phyloP scores from a whole-genome alignment of 2,888 invertebrate genomes.

The Drosophila kambysellisi region DNA sequence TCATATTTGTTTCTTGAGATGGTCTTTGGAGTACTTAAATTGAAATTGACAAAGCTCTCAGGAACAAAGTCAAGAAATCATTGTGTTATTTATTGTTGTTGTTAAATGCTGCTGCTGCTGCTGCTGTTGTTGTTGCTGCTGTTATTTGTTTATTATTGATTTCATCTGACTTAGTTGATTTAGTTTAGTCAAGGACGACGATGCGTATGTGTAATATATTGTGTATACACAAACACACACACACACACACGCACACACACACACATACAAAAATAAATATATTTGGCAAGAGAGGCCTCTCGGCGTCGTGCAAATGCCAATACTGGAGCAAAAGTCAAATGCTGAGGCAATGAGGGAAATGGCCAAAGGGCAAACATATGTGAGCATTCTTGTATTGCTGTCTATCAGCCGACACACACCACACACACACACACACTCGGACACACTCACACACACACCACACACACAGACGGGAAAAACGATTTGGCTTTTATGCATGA shows the following conservation, averaged over 20 bases:
- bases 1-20: not conserved
- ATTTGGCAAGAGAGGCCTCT: conserved; percentile 6
- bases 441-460: conserved; percentile 5
- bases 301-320: conserved; percentile 46
- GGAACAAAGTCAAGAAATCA: not conserved
- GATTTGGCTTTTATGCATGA: conserved; percentile 54
- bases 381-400: not conserved
- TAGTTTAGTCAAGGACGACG: conserved; percentile 40
- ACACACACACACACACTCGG: not conserved
- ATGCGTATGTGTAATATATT: conserved; percentile 41
- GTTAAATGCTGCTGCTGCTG: not conserved
- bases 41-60: not conserved
- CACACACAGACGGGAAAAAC: conserved; percentile 2
- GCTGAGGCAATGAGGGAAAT: conserved; percentile 38
- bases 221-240: conserved; percentile 17
- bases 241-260: not conserved
- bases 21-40: not conserved
- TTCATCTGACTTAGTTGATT: conserved; percentile 11
- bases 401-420: not conserved
- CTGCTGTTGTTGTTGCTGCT: not conserved
- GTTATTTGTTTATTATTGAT: conserved; percentile 24
- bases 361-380: conserved; percentile 37
- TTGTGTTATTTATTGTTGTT: not conserved
- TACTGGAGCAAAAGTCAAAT: conserved; percentile 39
- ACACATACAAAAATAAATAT: not conserved